Evolutionary conservation across 2,888 invertebrate species (phyloP).

Genomic region (Melieria crassipennis): DNA sequence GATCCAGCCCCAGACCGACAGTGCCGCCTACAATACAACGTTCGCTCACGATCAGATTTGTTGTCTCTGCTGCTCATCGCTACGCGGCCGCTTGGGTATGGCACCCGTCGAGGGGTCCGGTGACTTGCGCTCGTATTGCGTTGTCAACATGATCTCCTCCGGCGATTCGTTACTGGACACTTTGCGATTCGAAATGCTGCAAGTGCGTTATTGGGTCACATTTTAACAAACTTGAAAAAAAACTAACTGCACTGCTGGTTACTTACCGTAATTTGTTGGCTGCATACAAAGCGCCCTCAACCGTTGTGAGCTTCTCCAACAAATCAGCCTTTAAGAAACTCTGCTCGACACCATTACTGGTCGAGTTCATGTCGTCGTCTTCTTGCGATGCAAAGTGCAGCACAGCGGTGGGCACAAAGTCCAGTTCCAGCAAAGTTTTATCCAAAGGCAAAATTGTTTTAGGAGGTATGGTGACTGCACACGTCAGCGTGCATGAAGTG

Average conservation of each 20-base stretch:
- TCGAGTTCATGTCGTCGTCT: constrained; percentile 57
- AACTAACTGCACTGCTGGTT: not conserved
- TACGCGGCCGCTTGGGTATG: constrained; percentile 49
- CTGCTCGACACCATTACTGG: constrained; percentile 35
- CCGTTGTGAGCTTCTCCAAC: constrained; percentile 72
- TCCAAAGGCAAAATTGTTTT: constrained; percentile 74
- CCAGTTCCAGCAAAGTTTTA: constrained; percentile 75
- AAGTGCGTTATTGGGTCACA: not conserved
- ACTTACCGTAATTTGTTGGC: constrained; percentile 73
- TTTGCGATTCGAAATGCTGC: constrained; percentile 20
- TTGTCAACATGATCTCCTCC: not conserved
- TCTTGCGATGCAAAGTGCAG: constrained; percentile 75
- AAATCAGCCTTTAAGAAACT: constrained; percentile 71
- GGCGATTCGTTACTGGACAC: not conserved
- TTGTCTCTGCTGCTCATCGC: constrained; percentile 28
- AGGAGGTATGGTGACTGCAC: constrained; percentile 84
- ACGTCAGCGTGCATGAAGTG: not conserved
- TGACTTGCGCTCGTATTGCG: constrained; percentile 21
- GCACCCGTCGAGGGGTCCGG: constrained; percentile 48
- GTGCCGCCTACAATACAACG: no score
- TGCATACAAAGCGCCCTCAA: constrained; percentile 74
- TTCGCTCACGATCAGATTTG: no score
- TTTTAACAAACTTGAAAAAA: no score
- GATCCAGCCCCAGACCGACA: no score
- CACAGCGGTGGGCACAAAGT: constrained; percentile 81